Conservation (phyloP, 2,797 vertebrate species). For the Eleutherodactylus coqui region DNA sequence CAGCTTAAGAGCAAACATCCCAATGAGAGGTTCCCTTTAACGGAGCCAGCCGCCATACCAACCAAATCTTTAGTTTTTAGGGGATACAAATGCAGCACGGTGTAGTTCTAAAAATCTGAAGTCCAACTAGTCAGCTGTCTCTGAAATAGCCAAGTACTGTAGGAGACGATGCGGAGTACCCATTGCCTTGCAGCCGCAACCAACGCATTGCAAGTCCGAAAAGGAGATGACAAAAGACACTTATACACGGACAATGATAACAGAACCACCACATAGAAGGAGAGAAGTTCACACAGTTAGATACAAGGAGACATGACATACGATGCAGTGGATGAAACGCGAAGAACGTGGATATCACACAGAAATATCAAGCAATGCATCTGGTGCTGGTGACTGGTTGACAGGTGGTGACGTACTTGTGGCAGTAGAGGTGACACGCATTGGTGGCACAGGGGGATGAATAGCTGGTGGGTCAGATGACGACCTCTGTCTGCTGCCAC, state of each 20-base stretch:
- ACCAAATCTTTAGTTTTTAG: neutral
- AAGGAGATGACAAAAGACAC: neutral
- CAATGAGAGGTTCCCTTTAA: no score
- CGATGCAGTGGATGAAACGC: slow-evolving; percentile 14
- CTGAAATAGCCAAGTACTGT: neutral
- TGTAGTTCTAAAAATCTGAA: neutral
- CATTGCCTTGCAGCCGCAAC: neutral
- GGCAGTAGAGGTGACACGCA: slow-evolving; percentile 88
- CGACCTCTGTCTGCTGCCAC: slow-evolving; percentile 89
- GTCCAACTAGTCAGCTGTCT: neutral
- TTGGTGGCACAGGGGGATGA: slow-evolving; percentile 90
- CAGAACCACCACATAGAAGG: neutral
- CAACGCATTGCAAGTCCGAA: neutral
- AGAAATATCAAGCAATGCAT: slow-evolving; percentile 19
- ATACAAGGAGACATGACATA: slow-evolving; percentile 7
- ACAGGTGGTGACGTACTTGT: slow-evolving; percentile 78
- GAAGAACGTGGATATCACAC: slow-evolving; percentile 13
- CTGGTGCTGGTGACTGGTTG: slow-evolving; percentile 9
- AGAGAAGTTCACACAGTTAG: slow-evolving; percentile 2
- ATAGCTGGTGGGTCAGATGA: slow-evolving; percentile 98
- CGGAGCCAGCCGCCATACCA: no score
- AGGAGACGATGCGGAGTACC: neutral
- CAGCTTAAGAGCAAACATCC: no score
- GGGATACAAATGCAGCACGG: neutral
- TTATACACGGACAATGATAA: neutral